Conservation (phyloP, 2,113 vertebrate genomes). For the Delphinapterus leucas region DNA sequence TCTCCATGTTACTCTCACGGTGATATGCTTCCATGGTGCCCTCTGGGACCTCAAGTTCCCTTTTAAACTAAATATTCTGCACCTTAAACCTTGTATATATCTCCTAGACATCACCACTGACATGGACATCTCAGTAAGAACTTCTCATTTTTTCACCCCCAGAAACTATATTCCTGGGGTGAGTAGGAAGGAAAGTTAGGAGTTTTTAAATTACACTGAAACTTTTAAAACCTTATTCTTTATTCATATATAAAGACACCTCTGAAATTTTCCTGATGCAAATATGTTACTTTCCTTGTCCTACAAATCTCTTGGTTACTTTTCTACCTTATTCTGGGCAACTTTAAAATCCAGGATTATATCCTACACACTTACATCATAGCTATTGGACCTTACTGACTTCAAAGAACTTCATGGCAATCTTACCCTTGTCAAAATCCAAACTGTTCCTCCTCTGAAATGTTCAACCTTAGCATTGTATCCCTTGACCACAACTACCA, state of each 20-base stretch:
- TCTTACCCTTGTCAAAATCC: not conserved
- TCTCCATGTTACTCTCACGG: not conserved
- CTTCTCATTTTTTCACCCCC: not conserved
- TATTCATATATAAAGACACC: not conserved
- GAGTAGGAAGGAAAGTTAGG: not conserved
- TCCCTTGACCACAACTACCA: not conserved
- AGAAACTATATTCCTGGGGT: not conserved
- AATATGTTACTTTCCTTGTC: not conserved
- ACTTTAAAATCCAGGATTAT: not conserved
- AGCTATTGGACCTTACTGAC: not conserved
- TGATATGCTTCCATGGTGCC: not conserved
- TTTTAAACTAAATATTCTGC: not conserved
- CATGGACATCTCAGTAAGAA: not conserved
- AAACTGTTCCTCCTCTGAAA: not conserved
- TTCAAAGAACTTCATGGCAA: not conserved
- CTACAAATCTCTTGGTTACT: not conserved
- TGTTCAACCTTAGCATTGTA: not conserved
- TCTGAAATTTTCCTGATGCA: not conserved
- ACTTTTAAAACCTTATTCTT: not conserved
- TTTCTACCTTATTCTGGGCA: not conserved
- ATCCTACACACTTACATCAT: not conserved
- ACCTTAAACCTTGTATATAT: not conserved
- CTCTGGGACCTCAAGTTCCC: not conserved
- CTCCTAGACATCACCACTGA: not conserved
- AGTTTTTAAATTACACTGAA: not conserved